Percentiles rank a stretch among this genome's conserved stretches.
Evolutionary conservation across 2,888 invertebrate species (phyloP).

Genomic region (Junonia oenone): DNA sequence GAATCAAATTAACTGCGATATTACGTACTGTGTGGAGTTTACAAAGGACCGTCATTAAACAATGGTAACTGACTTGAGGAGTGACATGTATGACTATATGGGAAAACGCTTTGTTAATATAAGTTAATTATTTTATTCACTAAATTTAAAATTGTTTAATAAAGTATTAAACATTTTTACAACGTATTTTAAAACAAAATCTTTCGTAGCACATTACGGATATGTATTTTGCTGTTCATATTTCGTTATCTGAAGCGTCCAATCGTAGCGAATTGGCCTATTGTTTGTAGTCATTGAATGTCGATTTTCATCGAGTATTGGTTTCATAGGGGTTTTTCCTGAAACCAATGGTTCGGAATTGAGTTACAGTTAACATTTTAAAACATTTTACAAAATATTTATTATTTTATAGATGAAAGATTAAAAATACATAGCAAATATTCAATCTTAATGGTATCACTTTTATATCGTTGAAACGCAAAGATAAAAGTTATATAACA

Average conservation of each 20-base stretch:
- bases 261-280: slow-evolving; percentile 23
- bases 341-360: slow-evolving; percentile 21
- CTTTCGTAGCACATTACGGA: slow-evolving; percentile 6
- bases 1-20: slow-evolving; percentile 50
- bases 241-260: slow-evolving; percentile 22
- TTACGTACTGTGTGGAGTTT: slow-evolving; percentile 35
- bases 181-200: not conserved
- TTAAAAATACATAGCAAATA: not conserved
- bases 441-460: slow-evolving; percentile 1
- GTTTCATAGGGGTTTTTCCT: slow-evolving; percentile 24
- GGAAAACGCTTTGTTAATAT: slow-evolving; percentile 36
- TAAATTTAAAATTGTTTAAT: not conserved
- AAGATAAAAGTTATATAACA: slow-evolving; percentile 37
- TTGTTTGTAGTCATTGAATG: slow-evolving; percentile 29
- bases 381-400: not conserved
- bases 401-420: not conserved
- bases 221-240: slow-evolving; percentile 17
- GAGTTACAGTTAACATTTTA: slow-evolving; percentile 7
- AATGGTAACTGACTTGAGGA: slow-evolving; percentile 36
- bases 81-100: slow-evolving; percentile 39
- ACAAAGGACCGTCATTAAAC: slow-evolving; percentile 48
- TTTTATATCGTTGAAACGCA: slow-evolving; percentile 29
- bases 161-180: slow-evolving; percentile 34
- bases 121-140: slow-evolving; percentile 23
- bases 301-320: slow-evolving; percentile 22